Percentiles rank a stretch among this genome's conserved stretches.
These are phyloP conservation scores for Excalfactoria chinensis DNA, from an alignment of 2,113 vertebrate species.

Conservation along the genomic window DNA sequence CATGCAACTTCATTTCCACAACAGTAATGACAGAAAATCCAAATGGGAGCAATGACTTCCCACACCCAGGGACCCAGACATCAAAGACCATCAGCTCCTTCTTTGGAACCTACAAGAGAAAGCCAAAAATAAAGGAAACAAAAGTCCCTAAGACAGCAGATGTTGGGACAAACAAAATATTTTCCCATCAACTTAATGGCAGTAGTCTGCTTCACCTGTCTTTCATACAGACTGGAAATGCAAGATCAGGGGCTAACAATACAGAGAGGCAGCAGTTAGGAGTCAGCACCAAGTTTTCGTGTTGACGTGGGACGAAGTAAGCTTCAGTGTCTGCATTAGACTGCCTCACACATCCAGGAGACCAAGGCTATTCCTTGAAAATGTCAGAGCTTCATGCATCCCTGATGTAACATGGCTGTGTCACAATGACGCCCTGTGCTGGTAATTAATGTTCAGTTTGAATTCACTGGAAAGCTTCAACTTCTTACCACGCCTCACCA, in stretches of 20 bases:
- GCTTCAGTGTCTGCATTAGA: not conserved
- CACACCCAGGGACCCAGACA: not conserved
- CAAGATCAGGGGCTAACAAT: rapidly evolving
- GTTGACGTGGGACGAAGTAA: not conserved
- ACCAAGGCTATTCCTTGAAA: not conserved
- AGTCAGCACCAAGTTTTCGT: not conserved
- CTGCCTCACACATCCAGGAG: rapidly evolving
- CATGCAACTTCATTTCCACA: not conserved
- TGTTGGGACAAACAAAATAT: not conserved
- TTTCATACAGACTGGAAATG: not conserved
- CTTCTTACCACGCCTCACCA: not conserved
- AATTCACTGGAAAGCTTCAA: not conserved
- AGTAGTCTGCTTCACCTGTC: rapidly evolving
- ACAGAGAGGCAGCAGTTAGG: not conserved
- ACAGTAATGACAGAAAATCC: not conserved
- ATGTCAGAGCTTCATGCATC: not conserved
- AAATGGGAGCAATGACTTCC: not conserved
- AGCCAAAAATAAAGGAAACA: not conserved
- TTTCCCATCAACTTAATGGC: not conserved
- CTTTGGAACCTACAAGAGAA: not conserved
- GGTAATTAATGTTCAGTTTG: not conserved
- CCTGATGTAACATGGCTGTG: not conserved
- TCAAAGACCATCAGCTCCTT: not conserved
- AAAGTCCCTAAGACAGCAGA: not conserved
- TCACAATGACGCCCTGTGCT: not conserved